phyloP scores from a whole-genome alignment of 1,140 invertebrate genomes.

The Tetramorium simillimum region DNA sequence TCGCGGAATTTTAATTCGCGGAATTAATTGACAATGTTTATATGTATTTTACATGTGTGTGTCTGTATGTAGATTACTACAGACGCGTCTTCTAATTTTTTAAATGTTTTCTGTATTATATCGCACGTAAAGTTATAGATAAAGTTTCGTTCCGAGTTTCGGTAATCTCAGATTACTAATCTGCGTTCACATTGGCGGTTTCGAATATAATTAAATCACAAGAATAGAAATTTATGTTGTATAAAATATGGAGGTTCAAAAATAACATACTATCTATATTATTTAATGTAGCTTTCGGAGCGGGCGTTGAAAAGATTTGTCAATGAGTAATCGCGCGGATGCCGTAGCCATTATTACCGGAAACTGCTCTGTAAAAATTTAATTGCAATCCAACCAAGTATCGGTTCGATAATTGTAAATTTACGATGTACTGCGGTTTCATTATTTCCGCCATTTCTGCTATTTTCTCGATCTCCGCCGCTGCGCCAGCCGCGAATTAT shows the following conservation, averaged over 20 bases:
- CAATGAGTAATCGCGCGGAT: not conserved
- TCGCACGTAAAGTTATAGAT: not conserved
- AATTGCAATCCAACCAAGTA: not conserved
- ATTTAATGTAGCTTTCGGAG: not conserved
- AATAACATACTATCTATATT: not conserved
- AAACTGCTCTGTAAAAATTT: not conserved
- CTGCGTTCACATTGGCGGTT: not conserved
- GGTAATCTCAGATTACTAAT: no score
- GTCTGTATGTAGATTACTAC: not conserved
- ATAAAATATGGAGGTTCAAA: not conserved
- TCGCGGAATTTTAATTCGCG: not conserved
- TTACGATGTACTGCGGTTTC: not conserved
- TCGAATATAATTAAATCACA: not conserved
- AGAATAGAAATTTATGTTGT: not conserved
- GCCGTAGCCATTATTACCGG: not conserved
- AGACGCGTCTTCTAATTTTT: not conserved
- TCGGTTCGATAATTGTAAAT: conserved; percentile 15
- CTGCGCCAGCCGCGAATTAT: conserved; percentile 16
- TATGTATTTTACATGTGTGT: not conserved
- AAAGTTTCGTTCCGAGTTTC: not conserved
- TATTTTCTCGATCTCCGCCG: not conserved
- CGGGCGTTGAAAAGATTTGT: not conserved
- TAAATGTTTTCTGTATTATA: not conserved
- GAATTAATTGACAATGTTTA: not conserved
- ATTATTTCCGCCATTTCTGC: not conserved